Base-by-base conservation (phyloP, 2,888 invertebrate genomes). In the Pheosia gnoma region DNA sequence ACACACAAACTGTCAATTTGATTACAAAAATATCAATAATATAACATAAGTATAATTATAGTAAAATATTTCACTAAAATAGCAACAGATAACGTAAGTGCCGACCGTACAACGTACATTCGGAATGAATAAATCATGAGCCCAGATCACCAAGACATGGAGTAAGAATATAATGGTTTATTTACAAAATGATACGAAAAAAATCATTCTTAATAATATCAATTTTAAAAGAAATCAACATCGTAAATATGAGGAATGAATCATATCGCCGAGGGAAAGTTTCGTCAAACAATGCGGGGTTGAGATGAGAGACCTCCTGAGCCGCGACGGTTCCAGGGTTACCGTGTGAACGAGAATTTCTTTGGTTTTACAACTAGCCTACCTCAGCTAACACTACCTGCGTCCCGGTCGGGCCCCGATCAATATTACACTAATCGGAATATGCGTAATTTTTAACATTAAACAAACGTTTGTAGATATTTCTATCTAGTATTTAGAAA, bases 11-110 rank as follows among this genome's bases (percentile, higher is more conserved):
- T 73, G 74, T 82, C 74, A 74, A 80, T 80, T 81, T 82, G 68
- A 81, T 79, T 81, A 84, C 72, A 86, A 81, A 81, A 81, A 81
- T 81, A 84, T 80, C 77, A 78, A 72, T 77, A 72, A 75, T 74
- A 78, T 77, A 83, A 82, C 80, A 78, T 81, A 73, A 78, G 75
- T 81, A 83, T 72, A 81, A 77, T 79, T 72, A 78, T 71, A 78
- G 72, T 79, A 80, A 80, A 81, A 86, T 82, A 82, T 80, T 79
- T 75, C 64, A 71, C 80, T 81, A 83, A 80, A 77, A 79, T 77
- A 66, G 71, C 70, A 77, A 75, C 63, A 72, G 63, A 61, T 71
- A 67, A 74, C 70, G 74, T 74, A 65, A 72, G 76, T 69, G 67
- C 67, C 68, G 66, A 60, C 65, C 60, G 69, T 69, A 71, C 65